Percentiles rank a stretch among this genome's conserved stretches.
These are phyloP conservation scores for Corythaeola cristata DNA, from an alignment of 2,113 vertebrate species.

Conservation along the genomic window DNA sequence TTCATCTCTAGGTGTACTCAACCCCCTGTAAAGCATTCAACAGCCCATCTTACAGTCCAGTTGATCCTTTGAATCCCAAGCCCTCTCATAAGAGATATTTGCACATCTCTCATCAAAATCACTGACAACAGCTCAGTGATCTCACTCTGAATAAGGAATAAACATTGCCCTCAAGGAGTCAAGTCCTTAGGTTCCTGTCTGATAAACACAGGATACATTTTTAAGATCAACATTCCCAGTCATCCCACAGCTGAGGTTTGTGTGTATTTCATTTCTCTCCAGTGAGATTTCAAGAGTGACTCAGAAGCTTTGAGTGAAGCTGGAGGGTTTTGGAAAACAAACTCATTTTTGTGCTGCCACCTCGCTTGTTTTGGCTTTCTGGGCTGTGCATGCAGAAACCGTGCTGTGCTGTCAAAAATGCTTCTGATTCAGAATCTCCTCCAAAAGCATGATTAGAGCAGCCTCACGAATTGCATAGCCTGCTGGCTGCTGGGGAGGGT, in stretches of 20 bases:
- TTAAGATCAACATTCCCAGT: neutral
- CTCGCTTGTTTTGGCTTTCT: neutral
- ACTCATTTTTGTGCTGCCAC: neutral
- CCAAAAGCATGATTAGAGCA: neutral
- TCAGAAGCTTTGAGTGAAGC: neutral
- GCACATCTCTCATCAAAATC: neutral
- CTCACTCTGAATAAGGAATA: neutral
- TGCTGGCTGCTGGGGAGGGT: neutral
- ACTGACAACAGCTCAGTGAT: neutral
- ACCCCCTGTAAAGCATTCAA: neutral
- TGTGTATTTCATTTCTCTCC: neutral
- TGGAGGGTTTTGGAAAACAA: neutral
- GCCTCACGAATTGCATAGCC: neutral
- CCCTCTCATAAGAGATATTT: neutral
- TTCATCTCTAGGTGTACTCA: neutral
- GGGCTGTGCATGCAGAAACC: neutral
- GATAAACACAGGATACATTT: neutral
- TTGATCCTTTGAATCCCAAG: neutral
- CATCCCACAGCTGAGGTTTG: neutral
- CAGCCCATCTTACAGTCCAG: neutral
- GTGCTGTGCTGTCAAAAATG: conserved; percentile 19
- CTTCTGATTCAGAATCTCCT: conserved; percentile 18
- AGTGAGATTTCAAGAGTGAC: neutral
- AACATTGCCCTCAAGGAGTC: neutral
- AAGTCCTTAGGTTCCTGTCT: neutral